Evolutionary conservation across 2,113 vertebrate species (phyloP), one percentile per base, ranked within the genome.

Genomic region (Lophius piscatorius): DNA sequence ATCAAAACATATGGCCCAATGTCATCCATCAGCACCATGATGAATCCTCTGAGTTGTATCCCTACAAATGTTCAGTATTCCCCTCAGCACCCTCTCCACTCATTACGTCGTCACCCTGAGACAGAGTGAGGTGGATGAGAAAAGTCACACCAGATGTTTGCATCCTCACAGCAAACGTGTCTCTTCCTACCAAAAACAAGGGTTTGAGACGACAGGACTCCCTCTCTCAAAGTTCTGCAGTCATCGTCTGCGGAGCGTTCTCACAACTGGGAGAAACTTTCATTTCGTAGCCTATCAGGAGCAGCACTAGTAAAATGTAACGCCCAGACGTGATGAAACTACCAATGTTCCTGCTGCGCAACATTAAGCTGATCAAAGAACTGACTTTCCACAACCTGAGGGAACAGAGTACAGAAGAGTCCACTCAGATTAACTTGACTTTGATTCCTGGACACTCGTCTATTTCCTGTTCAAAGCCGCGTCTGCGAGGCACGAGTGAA

Each of bases 341-440:
- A n/a, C 64, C 54, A 40, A 44, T 70, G 52, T 70, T 63, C 44
- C 57, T 1, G 2, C 31, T 33, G 34, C 0, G 2, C 58, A 60
- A 61, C 42, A 52, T 49, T 66, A 63, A 45, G 31, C 35, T 70
- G 78, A 81, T 81, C 75, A 81, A 81, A 77, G 51, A 39, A 35
- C 36, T 17, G 38, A 35, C 35, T 63, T 71, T 60, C n/a, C 6
- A 11, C 52, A 65, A 78, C 74, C 69, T 56, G 49, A 13, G 76
- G 74, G 55, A 33, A 26, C 21, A 44, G 41, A 20, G 17, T 9
- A 35, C 28, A 31, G 24, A 58, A 33, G 68, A 66, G 42, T 54
- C 50, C 17, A 23, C 42, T 46, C 38, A 60, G 51, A 77, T 63
- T 44, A 74, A 60, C 9, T 28, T 28, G 50, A 57, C 46, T 74